These are phyloP conservation scores for Cyclophora punctaria DNA, from an alignment of 2,888 invertebrate genomes.

Conservation along the genomic window DNA sequence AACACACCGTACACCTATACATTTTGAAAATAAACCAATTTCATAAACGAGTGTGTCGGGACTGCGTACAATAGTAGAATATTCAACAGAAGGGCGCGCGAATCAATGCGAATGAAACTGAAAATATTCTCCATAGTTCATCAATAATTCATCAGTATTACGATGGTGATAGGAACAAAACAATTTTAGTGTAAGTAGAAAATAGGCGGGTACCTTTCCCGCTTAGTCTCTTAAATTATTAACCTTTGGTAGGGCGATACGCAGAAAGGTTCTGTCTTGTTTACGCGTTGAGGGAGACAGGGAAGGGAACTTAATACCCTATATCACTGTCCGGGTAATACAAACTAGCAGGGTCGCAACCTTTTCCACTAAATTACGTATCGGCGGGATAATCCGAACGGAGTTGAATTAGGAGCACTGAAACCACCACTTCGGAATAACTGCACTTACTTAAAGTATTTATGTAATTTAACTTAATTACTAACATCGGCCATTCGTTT, in stretches of 20 bases:
- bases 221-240: constrained; percentile 71
- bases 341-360: constrained; percentile 71
- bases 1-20: neutral
- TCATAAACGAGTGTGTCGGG: too few relatives aligned
- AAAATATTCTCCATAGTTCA: constrained; percentile 18
- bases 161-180: constrained; percentile 51
- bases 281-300: constrained; percentile 71
- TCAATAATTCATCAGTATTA: constrained; percentile 41
- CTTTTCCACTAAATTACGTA: constrained; percentile 74
- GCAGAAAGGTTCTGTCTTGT: constrained; percentile 71
- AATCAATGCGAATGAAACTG: constrained; percentile 25
- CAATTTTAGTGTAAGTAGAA: constrained; percentile 60
- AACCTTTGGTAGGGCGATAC: constrained; percentile 67
- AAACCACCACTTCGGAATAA: constrained; percentile 46
- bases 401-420: constrained; percentile 55
- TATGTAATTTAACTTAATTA: constrained; percentile 17
- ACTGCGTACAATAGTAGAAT: too few relatives aligned
- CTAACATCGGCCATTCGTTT: neutral
- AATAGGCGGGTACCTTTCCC: constrained; percentile 53
- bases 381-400: constrained; percentile 68
- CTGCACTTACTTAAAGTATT: constrained; percentile 31
- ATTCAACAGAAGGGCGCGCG: neutral
- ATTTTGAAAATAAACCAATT: neutral
- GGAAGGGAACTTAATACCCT: constrained; percentile 72
- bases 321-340: constrained; percentile 72